Base-by-base conservation (phyloP, 2,113 vertebrate genomes). In the Pteruthius melanotis region DNA sequence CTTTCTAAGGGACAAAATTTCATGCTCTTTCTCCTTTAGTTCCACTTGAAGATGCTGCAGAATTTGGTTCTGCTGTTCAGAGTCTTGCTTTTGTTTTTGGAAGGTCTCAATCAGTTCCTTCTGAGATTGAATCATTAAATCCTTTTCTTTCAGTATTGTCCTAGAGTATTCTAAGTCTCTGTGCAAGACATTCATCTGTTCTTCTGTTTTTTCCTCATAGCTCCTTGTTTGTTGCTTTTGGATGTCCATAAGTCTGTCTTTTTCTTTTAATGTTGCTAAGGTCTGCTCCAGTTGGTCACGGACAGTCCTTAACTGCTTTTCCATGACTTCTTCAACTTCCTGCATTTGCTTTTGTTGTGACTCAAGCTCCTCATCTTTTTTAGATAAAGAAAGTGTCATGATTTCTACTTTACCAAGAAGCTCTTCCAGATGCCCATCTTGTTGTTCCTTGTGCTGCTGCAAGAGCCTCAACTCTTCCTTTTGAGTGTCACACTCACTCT, bases 401-500 rank as follows among this genome's bases (percentile, higher is more conserved):
- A 95, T 78, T 19, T 93, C 94, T 52, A 95, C 52, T 75, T 96
- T 81, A 87, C 59, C 92, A 78, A 65, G 83, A 37, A 98, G 91
- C 37, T 96, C 92, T 56, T 96, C 95, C n/a, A 98, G 84, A 56
- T 97, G 78, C 42, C 75, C 42, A 5, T 98, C 96, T 52, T 95
- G 95, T 72, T 98, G 95, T 26, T 94, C 91, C 61, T 85, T 94
- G 40, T 65, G 83, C 39, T 95, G 93, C 91, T 96, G 84, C 20
- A 98, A 95, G 54, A 95, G 77, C 20, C 54, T 96, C 78, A 98
- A 89, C 53, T 81, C 95, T 68, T 97, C 94, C 70, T 82, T 97
- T 86, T 97, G 97, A 68, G 88, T 87, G 7, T 97, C 97, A 14
- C 97, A 96, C 83, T 98, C 97, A 14, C 74, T 95, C 86, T 98